Percentiles rank a stretch among this genome's conserved stretches.
Evolutionary conservation across 2,888 invertebrate species (phyloP).

Genomic region (Emesis furor): DNA sequence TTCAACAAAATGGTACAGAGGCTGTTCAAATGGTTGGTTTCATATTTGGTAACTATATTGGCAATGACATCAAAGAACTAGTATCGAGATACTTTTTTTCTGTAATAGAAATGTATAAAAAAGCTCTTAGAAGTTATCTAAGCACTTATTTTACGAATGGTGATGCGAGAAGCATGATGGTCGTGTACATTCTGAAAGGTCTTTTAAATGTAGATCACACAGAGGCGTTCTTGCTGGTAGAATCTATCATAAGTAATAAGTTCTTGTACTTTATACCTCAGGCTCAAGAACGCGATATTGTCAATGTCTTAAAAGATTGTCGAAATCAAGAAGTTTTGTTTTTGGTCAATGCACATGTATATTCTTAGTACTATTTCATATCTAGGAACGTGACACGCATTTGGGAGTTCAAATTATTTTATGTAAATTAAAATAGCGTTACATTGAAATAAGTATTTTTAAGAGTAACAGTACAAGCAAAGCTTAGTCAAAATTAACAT

Average conservation of each 20-base stretch:
- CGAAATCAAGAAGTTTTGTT: slow-evolving; percentile 65
- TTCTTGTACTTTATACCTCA: slow-evolving; percentile 17
- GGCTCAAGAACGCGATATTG: slow-evolving; percentile 46
- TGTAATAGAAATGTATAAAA: slow-evolving; percentile 78
- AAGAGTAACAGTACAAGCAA: no score
- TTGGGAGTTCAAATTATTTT: no score
- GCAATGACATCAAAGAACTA: slow-evolving; percentile 78
- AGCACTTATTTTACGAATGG: slow-evolving; percentile 53
- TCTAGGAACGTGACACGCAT: background rate
- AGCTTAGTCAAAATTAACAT: no score
- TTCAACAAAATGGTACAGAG: slow-evolving; percentile 71
- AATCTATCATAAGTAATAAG: slow-evolving; percentile 52
- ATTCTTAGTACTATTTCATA: background rate
- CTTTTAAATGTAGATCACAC: slow-evolving; percentile 57
- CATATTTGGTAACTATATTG: slow-evolving; percentile 80
- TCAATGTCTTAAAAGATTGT: slow-evolving; percentile 58
- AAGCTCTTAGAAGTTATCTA: slow-evolving; percentile 74
- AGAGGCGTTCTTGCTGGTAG: slow-evolving; percentile 70
- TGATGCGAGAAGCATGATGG: slow-evolving; percentile 48
- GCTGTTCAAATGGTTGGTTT: slow-evolving; percentile 79
- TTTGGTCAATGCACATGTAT: slow-evolving; percentile 59
- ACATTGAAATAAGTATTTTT: no score
- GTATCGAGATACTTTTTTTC: slow-evolving; percentile 79
- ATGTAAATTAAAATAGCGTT: no score
- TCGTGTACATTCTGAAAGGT: slow-evolving; percentile 63